Evolutionary conservation across 2,888 invertebrate genomes (phyloP).

Genomic region (Bruchidius siliquastri): DNA sequence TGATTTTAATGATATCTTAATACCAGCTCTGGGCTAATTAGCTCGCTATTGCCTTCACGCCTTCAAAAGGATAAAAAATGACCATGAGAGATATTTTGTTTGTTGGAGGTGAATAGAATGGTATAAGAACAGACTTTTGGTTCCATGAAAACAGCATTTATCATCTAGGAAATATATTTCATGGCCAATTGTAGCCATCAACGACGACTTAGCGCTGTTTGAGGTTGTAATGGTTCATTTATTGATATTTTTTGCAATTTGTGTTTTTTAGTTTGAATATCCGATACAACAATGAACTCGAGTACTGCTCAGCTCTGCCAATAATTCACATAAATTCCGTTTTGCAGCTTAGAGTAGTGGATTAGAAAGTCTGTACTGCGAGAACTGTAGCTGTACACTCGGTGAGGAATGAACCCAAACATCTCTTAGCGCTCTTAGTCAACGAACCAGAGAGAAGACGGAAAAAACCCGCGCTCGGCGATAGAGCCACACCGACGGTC

Average conservation of each 20-base stretch:
- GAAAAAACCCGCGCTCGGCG: neutral
- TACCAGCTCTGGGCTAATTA: neutral
- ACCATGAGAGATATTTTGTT: neutral
- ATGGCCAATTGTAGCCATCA: too few relatives aligned
- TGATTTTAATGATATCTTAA: neutral
- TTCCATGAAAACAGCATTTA: too few relatives aligned
- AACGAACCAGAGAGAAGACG: neutral
- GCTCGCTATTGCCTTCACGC: neutral
- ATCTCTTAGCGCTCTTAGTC: neutral
- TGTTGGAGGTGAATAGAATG: neutral
- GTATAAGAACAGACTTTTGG: neutral
- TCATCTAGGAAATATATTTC: too few relatives aligned
- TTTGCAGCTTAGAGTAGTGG: neutral
- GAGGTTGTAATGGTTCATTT: too few relatives aligned
- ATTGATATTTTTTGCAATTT: too few relatives aligned
- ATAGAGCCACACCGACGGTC: neutral
- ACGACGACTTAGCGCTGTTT: too few relatives aligned
- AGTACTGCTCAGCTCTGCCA: too few relatives aligned
- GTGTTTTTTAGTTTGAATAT: too few relatives aligned
- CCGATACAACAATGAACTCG: too few relatives aligned
- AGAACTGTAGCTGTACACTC: neutral
- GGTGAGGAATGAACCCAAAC: neutral
- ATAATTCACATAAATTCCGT: neutral
- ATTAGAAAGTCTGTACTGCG: neutral
- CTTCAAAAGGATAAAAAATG: neutral